Conservation (phyloP, 64 coral and sea anemone species). For the Platygyra sinensis region DNA sequence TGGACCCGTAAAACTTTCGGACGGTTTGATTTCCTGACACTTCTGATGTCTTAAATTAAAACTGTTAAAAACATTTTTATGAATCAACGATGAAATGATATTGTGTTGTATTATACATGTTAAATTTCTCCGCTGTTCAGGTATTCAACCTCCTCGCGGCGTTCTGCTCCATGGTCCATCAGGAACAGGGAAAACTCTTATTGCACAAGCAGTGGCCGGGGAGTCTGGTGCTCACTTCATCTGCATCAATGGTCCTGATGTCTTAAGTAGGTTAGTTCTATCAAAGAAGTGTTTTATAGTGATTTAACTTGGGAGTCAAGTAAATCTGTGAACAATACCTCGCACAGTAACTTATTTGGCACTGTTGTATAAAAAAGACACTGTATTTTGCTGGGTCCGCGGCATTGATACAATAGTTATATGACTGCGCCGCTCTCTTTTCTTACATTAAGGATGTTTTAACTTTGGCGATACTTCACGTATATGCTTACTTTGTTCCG, state of each 20-base stretch:
- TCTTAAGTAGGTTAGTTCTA: conserved; percentile 80
- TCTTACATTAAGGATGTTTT: no score
- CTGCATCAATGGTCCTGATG: conserved; percentile 91
- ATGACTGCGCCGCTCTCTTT: no score
- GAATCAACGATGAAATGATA: background rate
- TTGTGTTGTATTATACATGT: background rate
- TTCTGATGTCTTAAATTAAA: no score
- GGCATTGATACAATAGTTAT: no score
- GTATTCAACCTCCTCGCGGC: conserved; percentile 80
- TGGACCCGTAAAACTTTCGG: no score
- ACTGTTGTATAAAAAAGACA: no score
- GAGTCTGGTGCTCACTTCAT: conserved; percentile 86
- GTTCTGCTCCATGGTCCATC: conserved; percentile 87
- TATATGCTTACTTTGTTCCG: no score
- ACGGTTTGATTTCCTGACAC: no score
- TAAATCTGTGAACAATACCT: background rate
- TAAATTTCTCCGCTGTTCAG: conserved; percentile 24
- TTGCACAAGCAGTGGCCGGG: conserved; percentile 82
- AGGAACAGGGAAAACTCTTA: conserved; percentile 94
- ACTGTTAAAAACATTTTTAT: no score
- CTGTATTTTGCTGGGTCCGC: no score
- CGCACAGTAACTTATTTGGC: no score
- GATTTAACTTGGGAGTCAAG: background rate
- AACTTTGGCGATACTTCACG: no score
- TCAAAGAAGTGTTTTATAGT: background rate